Percentiles rank a stretch among this genome's conserved stretches.
Conservation (phyloP, 2,113 vertebrate species). For the Ranitomeya variabilis region DNA sequence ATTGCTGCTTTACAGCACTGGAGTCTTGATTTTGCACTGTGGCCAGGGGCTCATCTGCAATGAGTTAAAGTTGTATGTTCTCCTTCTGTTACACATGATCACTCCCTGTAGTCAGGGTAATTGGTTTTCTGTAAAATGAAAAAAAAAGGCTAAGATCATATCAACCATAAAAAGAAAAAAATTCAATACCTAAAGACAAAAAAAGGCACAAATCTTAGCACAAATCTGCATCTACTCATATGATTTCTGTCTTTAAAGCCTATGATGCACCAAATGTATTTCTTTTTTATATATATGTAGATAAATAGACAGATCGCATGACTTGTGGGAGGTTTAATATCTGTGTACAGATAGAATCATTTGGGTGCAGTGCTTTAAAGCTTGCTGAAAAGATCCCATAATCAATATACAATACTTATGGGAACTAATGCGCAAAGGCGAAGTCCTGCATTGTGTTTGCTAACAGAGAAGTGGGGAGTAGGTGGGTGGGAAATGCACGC, state of each 20-base stretch:
- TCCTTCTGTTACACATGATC: background rate
- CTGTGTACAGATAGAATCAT: background rate
- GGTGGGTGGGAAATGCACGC: constrained; percentile 27
- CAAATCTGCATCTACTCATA: too few relatives aligned
- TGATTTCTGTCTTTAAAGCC: too few relatives aligned
- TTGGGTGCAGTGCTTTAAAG: background rate
- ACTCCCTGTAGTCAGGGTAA: background rate
- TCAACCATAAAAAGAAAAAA: background rate
- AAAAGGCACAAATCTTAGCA: too few relatives aligned
- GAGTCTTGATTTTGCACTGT: background rate
- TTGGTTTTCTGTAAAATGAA: background rate
- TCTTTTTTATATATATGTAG: too few relatives aligned
- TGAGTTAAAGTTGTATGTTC: background rate
- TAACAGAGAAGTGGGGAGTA: background rate
- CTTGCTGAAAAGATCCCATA: background rate
- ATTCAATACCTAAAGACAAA: background rate
- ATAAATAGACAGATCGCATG: too few relatives aligned
- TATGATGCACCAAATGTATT: too few relatives aligned
- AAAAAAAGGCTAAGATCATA: background rate
- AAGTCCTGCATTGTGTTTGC: constrained; percentile 13
- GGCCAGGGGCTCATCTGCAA: background rate
- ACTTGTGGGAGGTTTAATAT: too few relatives aligned
- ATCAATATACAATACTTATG: constrained; percentile 34
- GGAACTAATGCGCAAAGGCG: constrained; percentile 30
- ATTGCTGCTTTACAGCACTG: background rate